phyloP scores from a whole-genome alignment of 2,113 vertebrate species.

The Phrynosoma blainvillii region DNA sequence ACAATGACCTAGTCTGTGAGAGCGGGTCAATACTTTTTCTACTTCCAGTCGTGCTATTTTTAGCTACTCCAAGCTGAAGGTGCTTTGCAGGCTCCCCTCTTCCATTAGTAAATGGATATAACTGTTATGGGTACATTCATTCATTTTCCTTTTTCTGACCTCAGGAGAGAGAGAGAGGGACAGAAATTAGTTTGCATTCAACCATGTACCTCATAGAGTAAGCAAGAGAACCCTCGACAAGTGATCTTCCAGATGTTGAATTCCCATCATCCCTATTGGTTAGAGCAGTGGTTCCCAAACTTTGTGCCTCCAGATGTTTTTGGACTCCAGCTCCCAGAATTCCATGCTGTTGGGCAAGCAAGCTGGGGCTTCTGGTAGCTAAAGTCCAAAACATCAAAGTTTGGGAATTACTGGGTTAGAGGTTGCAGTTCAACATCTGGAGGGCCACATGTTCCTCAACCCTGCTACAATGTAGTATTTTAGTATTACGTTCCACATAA shows the following conservation, averaged over 20 bases:
- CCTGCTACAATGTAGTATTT: too few species aligned
- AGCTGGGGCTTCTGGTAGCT: background rate
- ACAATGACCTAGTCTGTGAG: background rate
- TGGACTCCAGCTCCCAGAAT: too few species aligned
- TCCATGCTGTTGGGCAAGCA: too few species aligned
- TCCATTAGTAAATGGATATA: slow-evolving; percentile 8
- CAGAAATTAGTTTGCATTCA: background rate
- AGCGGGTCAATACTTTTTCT: background rate
- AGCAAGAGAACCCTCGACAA: background rate
- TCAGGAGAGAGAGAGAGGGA: background rate
- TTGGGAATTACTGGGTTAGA: too few species aligned
- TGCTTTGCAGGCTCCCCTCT: background rate
- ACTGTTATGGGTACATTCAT: background rate
- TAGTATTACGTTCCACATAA: too few species aligned
- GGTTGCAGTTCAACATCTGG: background rate
- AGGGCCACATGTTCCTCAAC: too few species aligned
- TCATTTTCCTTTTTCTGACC: background rate
- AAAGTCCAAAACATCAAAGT: background rate
- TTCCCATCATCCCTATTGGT: background rate
- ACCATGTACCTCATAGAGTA: background rate
- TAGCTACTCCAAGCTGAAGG: background rate
- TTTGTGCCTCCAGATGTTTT: too few species aligned
- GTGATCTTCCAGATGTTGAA: background rate
- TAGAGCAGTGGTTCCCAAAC: too few species aligned
- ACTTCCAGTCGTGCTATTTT: slow-evolving; percentile 6